A percentile compares a stretch with the other conserved stretches of the same genome.
phyloP scores from a whole-genome alignment of 1,140 invertebrate genomes.

The Eriocheir sinensis region DNA sequence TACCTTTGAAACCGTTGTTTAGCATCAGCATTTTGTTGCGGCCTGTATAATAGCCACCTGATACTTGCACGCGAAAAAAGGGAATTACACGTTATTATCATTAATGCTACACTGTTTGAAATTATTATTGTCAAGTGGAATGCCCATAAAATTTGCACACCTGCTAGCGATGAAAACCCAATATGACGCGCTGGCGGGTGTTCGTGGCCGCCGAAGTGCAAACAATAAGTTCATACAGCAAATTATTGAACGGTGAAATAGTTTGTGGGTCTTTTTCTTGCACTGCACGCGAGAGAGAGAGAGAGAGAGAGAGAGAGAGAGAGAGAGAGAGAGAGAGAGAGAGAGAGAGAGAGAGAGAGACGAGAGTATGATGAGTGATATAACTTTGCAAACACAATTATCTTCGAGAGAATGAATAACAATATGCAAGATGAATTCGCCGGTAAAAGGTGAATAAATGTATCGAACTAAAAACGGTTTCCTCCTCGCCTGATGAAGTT shows the following conservation, averaged over 20 bases:
- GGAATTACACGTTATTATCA: not conserved
- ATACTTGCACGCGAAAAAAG: not conserved
- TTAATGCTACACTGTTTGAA: not conserved
- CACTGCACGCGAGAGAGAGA: not conserved
- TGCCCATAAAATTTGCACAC: no score
- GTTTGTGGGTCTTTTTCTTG: not conserved
- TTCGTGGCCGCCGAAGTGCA: not conserved
- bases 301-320: not conserved
- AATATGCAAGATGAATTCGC: not conserved
- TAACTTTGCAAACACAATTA: not conserved
- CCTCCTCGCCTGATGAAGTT: not conserved
- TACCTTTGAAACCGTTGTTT: not conserved
- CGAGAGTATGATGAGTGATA: no score
- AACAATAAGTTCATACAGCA: not conserved
- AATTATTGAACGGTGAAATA: not conserved
- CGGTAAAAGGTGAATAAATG: not conserved
- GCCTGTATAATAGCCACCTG: slow-evolving; percentile 8
- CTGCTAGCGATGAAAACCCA: not conserved
- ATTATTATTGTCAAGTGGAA: not conserved
- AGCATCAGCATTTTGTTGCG: not conserved
- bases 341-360: not conserved
- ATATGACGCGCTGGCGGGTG: not conserved
- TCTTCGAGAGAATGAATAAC: not conserved
- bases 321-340: slow-evolving; percentile 30
- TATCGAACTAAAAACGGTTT: not conserved